Base-by-base conservation (phyloP, 1,140 invertebrate species). In the Bilobella aurantiaca region DNA sequence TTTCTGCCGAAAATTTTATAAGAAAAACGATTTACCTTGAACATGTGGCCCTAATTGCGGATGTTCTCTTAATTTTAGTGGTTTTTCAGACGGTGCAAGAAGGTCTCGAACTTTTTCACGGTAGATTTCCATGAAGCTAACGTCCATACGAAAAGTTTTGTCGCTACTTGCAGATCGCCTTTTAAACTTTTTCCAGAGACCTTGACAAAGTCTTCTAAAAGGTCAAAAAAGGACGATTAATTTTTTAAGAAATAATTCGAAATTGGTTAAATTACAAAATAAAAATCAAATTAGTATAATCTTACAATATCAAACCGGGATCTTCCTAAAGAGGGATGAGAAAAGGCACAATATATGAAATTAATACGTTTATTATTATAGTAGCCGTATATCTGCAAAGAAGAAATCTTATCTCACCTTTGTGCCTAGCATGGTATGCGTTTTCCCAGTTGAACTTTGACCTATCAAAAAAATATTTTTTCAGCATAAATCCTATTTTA, bases 41-140 rank as follows among this genome's bases (percentile, higher is more conserved):
- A 86, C 84, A 75, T 85, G 86, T 2, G 85, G 83, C 14, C 84
- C 85, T 2, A 82, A 74, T 47, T 81, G 73, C 1, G 83, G 83
- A 77, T 86, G 83, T 75, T 86, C 85, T 34, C 84, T 71, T 21
- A 86, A 82, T 64, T 78, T 76, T 37, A 85, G 73, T 5, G 78
- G 34, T 49, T 66, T 66, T 12, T 64, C 78, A 79, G 58, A 77
- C 77, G 82, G 80, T 69, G 81, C 81, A 8, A 83, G 69, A 3
- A 82, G 73, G 72, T 81, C 85, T 70, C 81, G 77, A 3, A 84
- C 80, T 58, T 81, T 81, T 79, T 90, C 88, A 75, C 76, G 85
- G 79, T 80, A 86, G 66, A 91, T 90, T 77, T 91, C 89, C 70
- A 93, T 78, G 79, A 89, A 88, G 78, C 85, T 87, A 73, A 69